Percentiles rank a stretch among this genome's conserved stretches.
These are phyloP conservation scores for Eupeodes luniger DNA, from an alignment of 2,888 invertebrate species.

Conservation along the genomic window DNA sequence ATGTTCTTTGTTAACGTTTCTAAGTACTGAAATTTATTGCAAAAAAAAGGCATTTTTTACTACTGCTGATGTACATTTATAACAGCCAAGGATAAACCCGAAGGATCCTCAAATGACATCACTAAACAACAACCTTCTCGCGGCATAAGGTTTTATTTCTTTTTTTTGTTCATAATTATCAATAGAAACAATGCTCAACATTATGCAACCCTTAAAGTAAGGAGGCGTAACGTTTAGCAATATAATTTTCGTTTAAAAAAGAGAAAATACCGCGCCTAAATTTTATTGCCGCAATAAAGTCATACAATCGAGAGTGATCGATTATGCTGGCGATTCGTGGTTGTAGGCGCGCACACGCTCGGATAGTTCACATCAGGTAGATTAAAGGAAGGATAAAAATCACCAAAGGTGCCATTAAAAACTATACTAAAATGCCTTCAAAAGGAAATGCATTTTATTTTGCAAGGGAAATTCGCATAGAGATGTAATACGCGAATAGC, in stretches of 20 bases:
- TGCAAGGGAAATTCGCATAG: conserved; percentile 51
- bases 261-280: conserved; percentile 44
- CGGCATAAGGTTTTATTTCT: neutral
- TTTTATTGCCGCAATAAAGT: conserved; percentile 66
- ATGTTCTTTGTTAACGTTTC: conserved; percentile 1
- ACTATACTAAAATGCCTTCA: conserved; percentile 24
- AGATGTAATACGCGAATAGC: neutral
- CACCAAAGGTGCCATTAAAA: conserved; percentile 44
- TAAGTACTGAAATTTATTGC: neutral
- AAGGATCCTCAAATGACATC: conserved; percentile 13
- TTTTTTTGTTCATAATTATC: conserved; percentile 34
- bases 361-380: conserved; percentile 32
- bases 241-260: conserved; percentile 44
- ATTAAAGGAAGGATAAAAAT: conserved; percentile 14
- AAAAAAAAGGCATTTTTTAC: conserved; percentile 52
- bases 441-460: conserved; percentile 23
- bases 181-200: conserved; percentile 28
- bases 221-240: conserved; percentile 68
- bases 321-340: conserved; percentile 52
- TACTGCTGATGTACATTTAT: neutral
- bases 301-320: conserved; percentile 35
- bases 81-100: conserved; percentile 60
- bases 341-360: conserved; percentile 45
- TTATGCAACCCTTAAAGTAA: conserved; percentile 65
- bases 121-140: neutral